Evolutionary conservation across 1,140 invertebrate species (phyloP), one percentile per base, ranked within the genome.

Genomic region (Lasioglossum baleicum): DNA sequence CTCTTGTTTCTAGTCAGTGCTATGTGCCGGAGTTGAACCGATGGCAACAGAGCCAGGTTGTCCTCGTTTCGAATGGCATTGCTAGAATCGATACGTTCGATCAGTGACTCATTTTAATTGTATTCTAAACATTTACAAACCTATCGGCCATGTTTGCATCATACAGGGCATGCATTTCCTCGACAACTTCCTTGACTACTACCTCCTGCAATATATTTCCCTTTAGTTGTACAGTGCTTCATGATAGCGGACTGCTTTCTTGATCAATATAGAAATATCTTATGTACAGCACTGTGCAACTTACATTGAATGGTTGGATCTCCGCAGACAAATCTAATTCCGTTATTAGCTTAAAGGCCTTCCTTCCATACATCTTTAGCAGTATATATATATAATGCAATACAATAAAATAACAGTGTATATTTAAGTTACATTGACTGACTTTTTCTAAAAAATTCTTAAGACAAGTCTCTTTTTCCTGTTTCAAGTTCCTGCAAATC

Each of bases 1-100:
- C 98, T 94, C 90, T 98, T 97, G 88, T 99, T 98, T 66, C 98
- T 94, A 91, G 97, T 96, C 51, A 99, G 89, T 7, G 96, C 97
- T 58, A 95, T 95, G 92, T 99, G 97, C 26, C 98, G 94, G 44
- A 98, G 94, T 90, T 96, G 95, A 10, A 99, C 94, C 31, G 96
- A 95, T 5, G 96, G 94, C n/a, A 87, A 68, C 31, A 82, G 69
- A 2, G 68, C 63, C 20, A 74, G 53, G 13, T 84, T 72, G 26
- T 64, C 70, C 48, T 85, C 71, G 15, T 85, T 83, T 22, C 87
- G 44, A 89, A 82, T 81, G 8, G 65, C 51, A 20, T 81, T 84
- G 31, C 80, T 86, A 22, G 80, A 84, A 88, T 4, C 15, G 20
- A 40, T 56, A 15, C 65, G 44, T 56, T 53, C 42, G 7, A 26